Percentiles rank a stretch among this genome's conserved stretches.
phyloP scores from a whole-genome alignment of 2,888 invertebrate genomes.

The Himalopsyche tibetana region DNA sequence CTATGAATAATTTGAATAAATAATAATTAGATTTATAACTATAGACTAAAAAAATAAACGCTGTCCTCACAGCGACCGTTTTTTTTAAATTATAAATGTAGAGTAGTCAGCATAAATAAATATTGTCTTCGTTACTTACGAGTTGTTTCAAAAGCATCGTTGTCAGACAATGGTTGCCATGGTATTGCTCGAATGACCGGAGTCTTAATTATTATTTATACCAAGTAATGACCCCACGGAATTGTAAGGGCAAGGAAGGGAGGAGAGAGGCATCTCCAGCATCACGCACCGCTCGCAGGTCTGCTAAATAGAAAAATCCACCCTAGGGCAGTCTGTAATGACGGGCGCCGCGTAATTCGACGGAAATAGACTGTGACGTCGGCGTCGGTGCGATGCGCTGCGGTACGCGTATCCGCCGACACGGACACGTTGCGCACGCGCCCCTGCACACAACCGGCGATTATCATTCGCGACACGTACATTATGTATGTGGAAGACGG shows the following conservation, averaged over 20 bases:
- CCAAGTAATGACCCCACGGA: not conserved
- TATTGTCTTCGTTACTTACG: too few species aligned
- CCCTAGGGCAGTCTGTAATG: conserved; percentile 27
- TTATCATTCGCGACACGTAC: conserved; percentile 35
- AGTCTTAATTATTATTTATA: too few species aligned
- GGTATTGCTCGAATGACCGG: too few species aligned
- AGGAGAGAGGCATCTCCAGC: not conserved
- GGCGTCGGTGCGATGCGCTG: conserved; percentile 27
- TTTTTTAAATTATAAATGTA: too few species aligned
- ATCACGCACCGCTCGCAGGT: not conserved
- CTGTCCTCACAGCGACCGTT: too few species aligned
- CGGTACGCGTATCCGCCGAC: conserved; percentile 31
- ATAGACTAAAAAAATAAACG: too few species aligned
- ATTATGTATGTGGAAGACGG: conserved; percentile 17
- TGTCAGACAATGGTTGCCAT: too few species aligned
- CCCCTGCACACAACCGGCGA: not conserved
- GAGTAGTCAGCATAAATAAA: too few species aligned
- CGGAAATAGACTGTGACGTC: conserved; percentile 40
- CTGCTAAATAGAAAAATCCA: conserved; percentile 31
- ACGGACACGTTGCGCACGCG: not conserved
- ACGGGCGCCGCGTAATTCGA: conserved; percentile 40
- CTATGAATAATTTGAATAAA: too few species aligned
- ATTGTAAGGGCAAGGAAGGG: not conserved
- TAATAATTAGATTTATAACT: too few species aligned
- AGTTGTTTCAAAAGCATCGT: too few species aligned